phyloP scores from a whole-genome alignment of 2,888 invertebrate genomes.

The Netelia fuscicornis region DNA sequence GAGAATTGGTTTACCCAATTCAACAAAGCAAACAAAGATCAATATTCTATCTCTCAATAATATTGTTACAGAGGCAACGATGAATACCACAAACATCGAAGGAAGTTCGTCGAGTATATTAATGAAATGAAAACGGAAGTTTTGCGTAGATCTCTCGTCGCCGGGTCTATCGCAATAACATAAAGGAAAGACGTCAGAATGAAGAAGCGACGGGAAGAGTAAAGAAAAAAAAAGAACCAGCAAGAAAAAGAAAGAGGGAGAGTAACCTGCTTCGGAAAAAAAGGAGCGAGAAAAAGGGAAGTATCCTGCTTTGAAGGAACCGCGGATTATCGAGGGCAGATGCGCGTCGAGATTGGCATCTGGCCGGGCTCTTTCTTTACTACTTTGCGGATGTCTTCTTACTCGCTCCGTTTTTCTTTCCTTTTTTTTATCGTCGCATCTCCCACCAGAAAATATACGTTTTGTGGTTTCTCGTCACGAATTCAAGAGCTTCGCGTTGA shows the following conservation, averaged over 20 bases:
- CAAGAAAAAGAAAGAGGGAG: not conserved
- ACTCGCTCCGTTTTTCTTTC: not conserved
- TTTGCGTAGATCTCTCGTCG: not conserved
- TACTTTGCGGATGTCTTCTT: conserved; percentile 3
- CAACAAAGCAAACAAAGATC: too few species aligned
- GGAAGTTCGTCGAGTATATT: not conserved
- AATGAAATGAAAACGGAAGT: not conserved
- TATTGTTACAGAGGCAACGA: too few species aligned
- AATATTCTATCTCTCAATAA: too few species aligned
- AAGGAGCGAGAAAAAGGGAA: not conserved
- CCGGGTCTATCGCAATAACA: not conserved
- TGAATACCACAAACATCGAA: too few species aligned
- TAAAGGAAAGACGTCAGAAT: not conserved
- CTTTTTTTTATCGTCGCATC: not conserved
- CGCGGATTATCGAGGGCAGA: conserved; percentile 11
- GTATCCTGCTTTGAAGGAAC: not conserved
- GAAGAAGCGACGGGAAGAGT: not conserved
- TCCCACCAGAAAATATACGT: not conserved
- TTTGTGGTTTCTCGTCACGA: not conserved
- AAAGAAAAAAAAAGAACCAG: not conserved
- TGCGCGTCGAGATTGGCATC: conserved; percentile 7
- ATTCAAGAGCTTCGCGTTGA: not conserved
- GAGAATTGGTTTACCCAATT: too few species aligned
- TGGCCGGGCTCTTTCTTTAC: conserved; percentile 1
- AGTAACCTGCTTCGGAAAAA: not conserved